Evolutionary conservation across 2,888 invertebrate genomes (phyloP), one percentile per base, ranked within the genome.

Genomic region (Perizoma flavofasciatum): DNA sequence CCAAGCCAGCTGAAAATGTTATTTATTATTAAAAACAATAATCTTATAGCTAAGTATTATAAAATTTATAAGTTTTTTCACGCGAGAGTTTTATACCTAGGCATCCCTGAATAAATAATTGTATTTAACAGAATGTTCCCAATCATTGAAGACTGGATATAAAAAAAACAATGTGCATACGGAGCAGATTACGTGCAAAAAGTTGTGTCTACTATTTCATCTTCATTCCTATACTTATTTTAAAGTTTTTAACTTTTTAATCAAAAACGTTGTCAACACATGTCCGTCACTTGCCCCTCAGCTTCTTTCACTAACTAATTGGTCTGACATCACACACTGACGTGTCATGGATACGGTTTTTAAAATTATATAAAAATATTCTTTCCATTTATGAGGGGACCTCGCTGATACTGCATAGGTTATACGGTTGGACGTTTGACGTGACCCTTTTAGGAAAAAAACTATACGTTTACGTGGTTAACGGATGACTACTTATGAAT

Each of bases 231-330:
- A 72, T 68, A 71, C 72, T 73, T 77, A 70, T 73, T 74, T 77
- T 77, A 69, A 75, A 75, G 66, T 73, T 74, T 77, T 77, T 69
- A 75, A 75, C 69, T 72, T 79, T 77, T 81, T 78, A 80, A 81
- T 81, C 78, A 81, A 78, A 81, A 82, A 78, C 67, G 70, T 72
- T 76, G 84, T 85, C 86, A 84, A 75, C 81, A 78, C 79, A 78
- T 82, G 87, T 87, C 88, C 83, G 82, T 81, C 86, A 84, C 81
- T 79, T 84, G 78, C 79, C 74, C 77, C 78, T 77, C 77, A 78
- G 78, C 77, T 83, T 86, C 87, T 86, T 89, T 89, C 85, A 86
- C 79, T 69, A 80, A 88, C 90, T 90, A 90, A 90, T 90, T 90
- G 91, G 86, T 89, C 80, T 89, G 89, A 88, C 90, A 83, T 77